A percentile compares a stretch with the other conserved stretches of the same genome.
phyloP scores from a whole-genome alignment of 35 echinoderm and acorn worm genomes.

The Apostichopus californicus region DNA sequence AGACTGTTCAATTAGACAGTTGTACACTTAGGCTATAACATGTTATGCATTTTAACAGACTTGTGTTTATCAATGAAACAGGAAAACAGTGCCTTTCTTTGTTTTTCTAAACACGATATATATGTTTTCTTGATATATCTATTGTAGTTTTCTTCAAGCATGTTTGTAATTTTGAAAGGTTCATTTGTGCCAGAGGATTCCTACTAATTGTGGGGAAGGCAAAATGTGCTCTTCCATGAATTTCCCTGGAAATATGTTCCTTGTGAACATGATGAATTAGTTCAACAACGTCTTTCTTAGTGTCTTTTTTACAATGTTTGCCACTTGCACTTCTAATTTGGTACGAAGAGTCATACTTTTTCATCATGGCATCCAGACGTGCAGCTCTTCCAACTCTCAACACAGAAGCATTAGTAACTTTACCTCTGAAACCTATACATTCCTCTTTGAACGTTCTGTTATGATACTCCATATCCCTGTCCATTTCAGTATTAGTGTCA shows the following conservation, averaged over 20 bases:
- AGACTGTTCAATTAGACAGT: too few relatives aligned
- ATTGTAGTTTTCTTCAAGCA: slow-evolving; percentile 30
- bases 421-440: slow-evolving; percentile 46
- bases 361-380: slow-evolving; percentile 35
- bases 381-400: slow-evolving; percentile 40
- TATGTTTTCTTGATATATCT: neutral
- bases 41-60: too few relatives aligned
- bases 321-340: slow-evolving; percentile 35
- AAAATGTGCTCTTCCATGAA: slow-evolving; percentile 28
- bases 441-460: slow-evolving; percentile 46
- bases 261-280: slow-evolving; percentile 39
- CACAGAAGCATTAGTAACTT: slow-evolving; percentile 54
- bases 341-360: slow-evolving; percentile 11
- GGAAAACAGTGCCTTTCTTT: too few relatives aligned
- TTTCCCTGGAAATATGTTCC: slow-evolving; percentile 9
- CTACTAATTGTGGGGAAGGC: slow-evolving; percentile 26
- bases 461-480: slow-evolving; percentile 43
- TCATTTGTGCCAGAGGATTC: slow-evolving; percentile 32
- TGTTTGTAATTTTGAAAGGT: slow-evolving; percentile 14
- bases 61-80: too few relatives aligned
- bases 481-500: slow-evolving; percentile 42
- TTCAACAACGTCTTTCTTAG: slow-evolving; percentile 10
- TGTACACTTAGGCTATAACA: too few relatives aligned
- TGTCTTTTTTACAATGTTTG: slow-evolving; percentile 25
- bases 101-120: neutral